Percentiles rank a stretch among this genome's conserved stretches.
Conservation (phyloP, 1,140 invertebrate genomes). For the Leptinotarsa lineolata region DNA sequence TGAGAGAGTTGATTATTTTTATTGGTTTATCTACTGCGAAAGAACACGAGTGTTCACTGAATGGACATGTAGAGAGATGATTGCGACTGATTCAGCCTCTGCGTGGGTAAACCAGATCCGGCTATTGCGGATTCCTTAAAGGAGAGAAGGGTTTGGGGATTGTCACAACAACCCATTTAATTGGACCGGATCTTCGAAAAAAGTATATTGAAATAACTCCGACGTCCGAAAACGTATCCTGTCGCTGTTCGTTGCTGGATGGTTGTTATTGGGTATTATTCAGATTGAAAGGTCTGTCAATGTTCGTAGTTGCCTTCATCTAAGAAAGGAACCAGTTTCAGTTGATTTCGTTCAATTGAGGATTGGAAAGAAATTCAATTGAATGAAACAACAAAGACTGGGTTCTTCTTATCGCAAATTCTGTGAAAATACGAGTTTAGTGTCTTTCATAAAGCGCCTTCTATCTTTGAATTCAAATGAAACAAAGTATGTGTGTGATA, state of each 20-base stretch:
- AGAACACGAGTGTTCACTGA: constrained; percentile 48
- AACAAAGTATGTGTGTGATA: no score
- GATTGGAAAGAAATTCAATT: no score
- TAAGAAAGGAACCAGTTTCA: no score
- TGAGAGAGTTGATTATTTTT: constrained; percentile 36
- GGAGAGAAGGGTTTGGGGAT: background rate
- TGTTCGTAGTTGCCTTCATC: no score
- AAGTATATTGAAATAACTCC: background rate
- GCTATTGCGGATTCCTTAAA: constrained; percentile 5
- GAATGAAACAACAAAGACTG: no score
- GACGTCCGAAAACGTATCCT: background rate
- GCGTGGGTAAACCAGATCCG: constrained; percentile 20
- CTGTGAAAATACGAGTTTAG: no score
- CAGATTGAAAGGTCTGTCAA: background rate
- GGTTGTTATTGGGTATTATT: background rate
- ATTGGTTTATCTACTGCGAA: constrained; percentile 41
- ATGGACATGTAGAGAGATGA: constrained; percentile 36
- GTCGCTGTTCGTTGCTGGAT: background rate
- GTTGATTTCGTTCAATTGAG: no score
- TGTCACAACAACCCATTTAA: background rate
- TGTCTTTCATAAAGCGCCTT: no score
- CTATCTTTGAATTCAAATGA: no score
- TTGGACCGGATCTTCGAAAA: background rate
- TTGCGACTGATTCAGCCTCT: constrained; percentile 12
- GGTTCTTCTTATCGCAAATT: no score